Percentiles rank a stretch among this genome's conserved stretches.
phyloP scores from a whole-genome alignment of 2,888 invertebrate species.

The Sphinx pinastri region DNA sequence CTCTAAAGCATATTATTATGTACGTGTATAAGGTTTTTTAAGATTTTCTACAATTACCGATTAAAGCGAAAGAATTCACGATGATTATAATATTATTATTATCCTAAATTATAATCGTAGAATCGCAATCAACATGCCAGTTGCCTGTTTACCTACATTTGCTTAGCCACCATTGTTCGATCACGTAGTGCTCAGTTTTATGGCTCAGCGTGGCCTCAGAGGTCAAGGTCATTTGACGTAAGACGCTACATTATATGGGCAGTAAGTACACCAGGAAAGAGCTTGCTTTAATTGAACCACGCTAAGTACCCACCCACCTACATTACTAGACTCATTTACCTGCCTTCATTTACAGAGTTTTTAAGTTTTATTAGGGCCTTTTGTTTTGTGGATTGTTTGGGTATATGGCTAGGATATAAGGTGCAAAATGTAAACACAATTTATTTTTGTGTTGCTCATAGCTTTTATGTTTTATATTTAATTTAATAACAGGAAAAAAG shows the following conservation, averaged over 20 bases:
- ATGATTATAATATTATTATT: no score
- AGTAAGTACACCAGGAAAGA: constrained; percentile 22
- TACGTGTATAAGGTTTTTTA: no score
- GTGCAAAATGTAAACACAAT: neutral
- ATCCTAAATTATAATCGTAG: neutral
- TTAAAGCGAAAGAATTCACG: no score
- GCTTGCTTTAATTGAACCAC: constrained; percentile 21
- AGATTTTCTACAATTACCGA: no score
- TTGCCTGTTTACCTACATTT: constrained; percentile 23
- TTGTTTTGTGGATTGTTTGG: neutral
- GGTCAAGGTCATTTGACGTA: constrained; percentile 23
- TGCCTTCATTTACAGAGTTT: constrained; percentile 4
- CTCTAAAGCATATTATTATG: no score
- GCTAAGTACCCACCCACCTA: constrained; percentile 13
- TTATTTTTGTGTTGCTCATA: neutral
- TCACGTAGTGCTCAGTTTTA: constrained; percentile 16
- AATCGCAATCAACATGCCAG: neutral
- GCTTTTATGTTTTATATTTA: no score
- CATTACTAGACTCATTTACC: constrained; percentile 8
- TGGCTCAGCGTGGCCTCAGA: constrained; percentile 10
- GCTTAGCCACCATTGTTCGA: neutral
- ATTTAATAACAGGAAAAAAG: no score
- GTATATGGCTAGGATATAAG: neutral
- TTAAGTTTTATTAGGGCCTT: constrained; percentile 10
- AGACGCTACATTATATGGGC: constrained; percentile 25